These are phyloP conservation scores for Hystrix cristata DNA, from an alignment of 2,113 vertebrate genomes.

Conservation along the genomic window DNA sequence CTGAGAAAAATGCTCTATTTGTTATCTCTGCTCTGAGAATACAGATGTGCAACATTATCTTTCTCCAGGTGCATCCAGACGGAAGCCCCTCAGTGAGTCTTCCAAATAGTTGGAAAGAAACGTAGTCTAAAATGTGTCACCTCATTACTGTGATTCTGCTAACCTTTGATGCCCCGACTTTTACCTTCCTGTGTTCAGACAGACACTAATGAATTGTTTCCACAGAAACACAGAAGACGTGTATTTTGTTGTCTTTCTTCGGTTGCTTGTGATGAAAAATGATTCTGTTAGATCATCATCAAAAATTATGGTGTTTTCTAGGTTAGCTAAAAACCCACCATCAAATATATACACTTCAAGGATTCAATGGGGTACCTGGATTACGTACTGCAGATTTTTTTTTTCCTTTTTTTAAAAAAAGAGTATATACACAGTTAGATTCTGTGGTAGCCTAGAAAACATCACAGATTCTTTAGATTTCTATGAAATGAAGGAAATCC, in stretches of 20 bases:
- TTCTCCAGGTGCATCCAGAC: conserved; percentile 35
- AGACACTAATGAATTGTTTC: conserved; percentile 41
- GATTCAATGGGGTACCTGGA: background rate
- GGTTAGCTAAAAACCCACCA: background rate
- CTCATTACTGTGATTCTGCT: conserved; percentile 43
- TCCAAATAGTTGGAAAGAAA: background rate
- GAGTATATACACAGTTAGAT: background rate
- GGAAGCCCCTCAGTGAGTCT: background rate
- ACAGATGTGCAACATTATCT: background rate
- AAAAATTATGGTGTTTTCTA: conserved; percentile 50
- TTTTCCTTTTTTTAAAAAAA: background rate
- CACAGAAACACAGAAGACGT: background rate
- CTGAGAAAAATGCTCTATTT: conserved; percentile 59
- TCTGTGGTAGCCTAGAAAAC: conserved; percentile 17
- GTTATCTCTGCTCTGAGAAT: conserved; percentile 57
- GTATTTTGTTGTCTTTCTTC: conserved; percentile 55
- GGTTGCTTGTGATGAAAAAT: background rate
- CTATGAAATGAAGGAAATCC: background rate
- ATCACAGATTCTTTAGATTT: conserved; percentile 13
- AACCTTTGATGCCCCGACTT: conserved; percentile 61
- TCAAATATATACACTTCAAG: conserved; percentile 30
- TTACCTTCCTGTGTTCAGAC: conserved; percentile 57
- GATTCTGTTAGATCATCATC: background rate
- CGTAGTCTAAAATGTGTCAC: background rate
- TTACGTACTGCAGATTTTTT: accelerated